A percentile compares a stretch with the other conserved stretches of the same genome.
Evolutionary conservation across 2,888 invertebrate species (phyloP).

Genomic region (Synergus gifuensis): DNA sequence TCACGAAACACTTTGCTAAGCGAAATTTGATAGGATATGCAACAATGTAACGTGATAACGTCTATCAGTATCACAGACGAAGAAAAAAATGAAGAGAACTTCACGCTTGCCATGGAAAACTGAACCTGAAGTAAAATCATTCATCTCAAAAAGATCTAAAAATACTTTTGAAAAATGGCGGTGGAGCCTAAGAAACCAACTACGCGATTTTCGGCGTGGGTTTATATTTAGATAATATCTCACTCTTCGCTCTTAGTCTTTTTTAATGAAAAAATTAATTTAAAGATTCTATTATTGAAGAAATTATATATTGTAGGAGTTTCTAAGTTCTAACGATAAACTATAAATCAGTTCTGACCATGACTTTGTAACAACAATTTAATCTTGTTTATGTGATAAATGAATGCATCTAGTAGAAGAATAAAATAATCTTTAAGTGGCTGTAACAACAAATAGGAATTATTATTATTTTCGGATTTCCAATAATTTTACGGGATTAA

Average conservation of each 20-base stretch:
- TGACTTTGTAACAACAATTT: background rate
- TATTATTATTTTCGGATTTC: background rate
- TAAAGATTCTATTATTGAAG: background rate
- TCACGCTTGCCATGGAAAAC: constrained; percentile 17
- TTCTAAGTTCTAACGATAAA: background rate
- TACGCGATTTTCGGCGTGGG: background rate
- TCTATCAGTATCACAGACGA: constrained; percentile 23
- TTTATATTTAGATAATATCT: constrained; percentile 14
- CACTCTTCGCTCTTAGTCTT: background rate
- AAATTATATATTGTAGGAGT: background rate
- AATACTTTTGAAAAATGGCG: constrained; percentile 24
- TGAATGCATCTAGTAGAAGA: background rate
- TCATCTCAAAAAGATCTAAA: constrained; percentile 23
- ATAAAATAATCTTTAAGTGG: background rate
- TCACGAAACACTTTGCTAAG: background rate
- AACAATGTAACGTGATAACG: constrained; percentile 9
- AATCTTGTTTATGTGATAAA: background rate
- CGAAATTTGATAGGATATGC: constrained; percentile 25
- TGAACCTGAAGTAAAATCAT: constrained; percentile 35
- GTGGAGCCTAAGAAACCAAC: background rate
- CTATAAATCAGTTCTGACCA: background rate
- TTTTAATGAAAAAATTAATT: background rate
- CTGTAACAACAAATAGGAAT: background rate
- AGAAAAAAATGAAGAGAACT: constrained; percentile 13
- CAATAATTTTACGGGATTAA: no score